Percentiles rank a stretch among this genome's conserved stretches.
phyloP scores from a whole-genome alignment of 2,113 vertebrate genomes.

The Bos javanicus region DNA sequence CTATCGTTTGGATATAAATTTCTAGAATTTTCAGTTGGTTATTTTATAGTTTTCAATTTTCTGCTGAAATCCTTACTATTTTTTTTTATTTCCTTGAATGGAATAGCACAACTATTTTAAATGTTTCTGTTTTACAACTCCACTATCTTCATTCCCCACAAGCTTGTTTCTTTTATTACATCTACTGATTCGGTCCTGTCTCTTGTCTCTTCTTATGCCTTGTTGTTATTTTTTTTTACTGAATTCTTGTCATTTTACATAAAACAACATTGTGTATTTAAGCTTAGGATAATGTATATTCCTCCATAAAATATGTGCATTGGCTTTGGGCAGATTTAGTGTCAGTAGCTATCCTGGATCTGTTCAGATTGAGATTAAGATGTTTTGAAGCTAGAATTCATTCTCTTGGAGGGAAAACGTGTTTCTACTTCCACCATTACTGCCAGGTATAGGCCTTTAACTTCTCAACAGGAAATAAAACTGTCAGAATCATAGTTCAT shows the following conservation, averaged over 20 bases:
- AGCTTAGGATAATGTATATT: neutral
- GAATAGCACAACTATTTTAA: neutral
- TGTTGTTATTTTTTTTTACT: neutral
- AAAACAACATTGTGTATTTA: neutral
- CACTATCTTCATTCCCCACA: neutral
- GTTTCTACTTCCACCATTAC: neutral
- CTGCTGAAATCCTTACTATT: neutral
- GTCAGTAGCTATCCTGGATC: neutral
- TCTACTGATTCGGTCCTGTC: neutral
- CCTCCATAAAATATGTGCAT: neutral
- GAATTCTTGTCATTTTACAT: neutral
- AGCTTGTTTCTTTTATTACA: neutral
- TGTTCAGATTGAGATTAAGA: neutral
- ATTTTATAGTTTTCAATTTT: constrained; percentile 18
- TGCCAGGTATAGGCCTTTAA: neutral
- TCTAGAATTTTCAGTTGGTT: neutral
- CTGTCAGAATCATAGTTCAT: neutral
- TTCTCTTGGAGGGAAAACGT: neutral
- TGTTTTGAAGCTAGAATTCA: neutral
- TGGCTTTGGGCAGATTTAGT: neutral
- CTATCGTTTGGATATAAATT: neutral
- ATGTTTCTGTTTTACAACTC: neutral
- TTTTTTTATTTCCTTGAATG: neutral
- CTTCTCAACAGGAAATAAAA: constrained; percentile 26
- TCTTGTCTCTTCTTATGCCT: neutral